Conservation (phyloP, 1,140 invertebrate species). For the Lethocerus indicus region DNA sequence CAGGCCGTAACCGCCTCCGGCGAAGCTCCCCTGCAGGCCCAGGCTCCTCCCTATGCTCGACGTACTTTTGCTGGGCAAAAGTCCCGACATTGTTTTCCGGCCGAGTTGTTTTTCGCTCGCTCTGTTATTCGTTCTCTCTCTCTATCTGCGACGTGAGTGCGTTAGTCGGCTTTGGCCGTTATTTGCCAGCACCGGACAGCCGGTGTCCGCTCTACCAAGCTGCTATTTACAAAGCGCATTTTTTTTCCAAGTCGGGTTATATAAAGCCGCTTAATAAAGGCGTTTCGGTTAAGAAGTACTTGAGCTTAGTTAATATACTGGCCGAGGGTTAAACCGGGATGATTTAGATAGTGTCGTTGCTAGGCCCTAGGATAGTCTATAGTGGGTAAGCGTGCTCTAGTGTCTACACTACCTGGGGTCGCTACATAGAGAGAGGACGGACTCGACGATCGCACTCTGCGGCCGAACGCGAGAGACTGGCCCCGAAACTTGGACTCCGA, state of each 20-base stretch:
- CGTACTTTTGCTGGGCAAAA: constrained; percentile 9
- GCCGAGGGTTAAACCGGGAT: no score
- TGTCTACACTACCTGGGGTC: no score
- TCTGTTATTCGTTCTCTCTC: neutral
- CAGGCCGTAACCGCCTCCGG: constrained; percentile 37
- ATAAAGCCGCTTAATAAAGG: neutral
- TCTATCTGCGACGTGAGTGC: neutral
- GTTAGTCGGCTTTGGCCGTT: neutral
- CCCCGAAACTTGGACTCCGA: neutral
- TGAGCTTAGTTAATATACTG: no score
- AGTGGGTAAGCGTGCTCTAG: no score
- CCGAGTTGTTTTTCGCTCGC: neutral
- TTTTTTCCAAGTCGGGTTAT: neutral
- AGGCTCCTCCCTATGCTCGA: constrained; percentile 10
- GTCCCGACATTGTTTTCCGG: constrained; percentile 5
- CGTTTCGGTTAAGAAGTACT: neutral
- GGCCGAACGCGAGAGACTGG: constrained; percentile 3
- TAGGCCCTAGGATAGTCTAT: no score
- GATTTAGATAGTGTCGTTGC: no score
- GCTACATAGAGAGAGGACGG: no score
- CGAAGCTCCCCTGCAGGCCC: neutral
- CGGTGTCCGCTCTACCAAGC: neutral
- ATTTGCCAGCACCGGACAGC: neutral
- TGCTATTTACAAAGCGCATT: neutral
- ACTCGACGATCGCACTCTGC: no score